phyloP scores from a whole-genome alignment of 23 tunicate species.

The Phallusia fumigata region DNA sequence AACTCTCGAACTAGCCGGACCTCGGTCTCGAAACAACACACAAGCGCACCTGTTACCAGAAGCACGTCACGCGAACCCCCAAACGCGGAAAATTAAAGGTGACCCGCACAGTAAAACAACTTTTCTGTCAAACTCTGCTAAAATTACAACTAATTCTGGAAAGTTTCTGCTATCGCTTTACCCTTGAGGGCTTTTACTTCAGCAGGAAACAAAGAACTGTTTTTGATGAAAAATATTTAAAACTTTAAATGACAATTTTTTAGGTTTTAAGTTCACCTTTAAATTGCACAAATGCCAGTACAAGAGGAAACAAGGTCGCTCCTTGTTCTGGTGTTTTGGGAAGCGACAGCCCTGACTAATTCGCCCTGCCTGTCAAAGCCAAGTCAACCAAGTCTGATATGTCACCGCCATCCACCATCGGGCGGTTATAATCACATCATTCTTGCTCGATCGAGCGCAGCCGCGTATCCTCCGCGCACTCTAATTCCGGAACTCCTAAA shows the following conservation, averaged over 20 bases:
- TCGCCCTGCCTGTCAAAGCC: neutral
- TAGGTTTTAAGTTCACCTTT: neutral
- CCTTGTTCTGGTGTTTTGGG: conserved; percentile 6
- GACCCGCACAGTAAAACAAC: neutral
- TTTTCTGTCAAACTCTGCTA: too few species aligned
- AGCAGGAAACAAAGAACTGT: too few species aligned
- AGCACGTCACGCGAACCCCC: neutral
- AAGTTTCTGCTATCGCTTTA: too few species aligned
- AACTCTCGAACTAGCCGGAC: neutral
- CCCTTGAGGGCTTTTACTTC: too few species aligned
- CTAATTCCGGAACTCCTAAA: neutral
- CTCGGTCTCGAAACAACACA: neutral
- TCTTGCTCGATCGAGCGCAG: neutral
- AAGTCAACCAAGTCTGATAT: neutral
- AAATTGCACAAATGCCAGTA: neutral
- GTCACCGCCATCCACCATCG: neutral
- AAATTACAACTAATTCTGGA: too few species aligned
- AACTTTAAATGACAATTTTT: too few species aligned
- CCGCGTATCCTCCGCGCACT: neutral
- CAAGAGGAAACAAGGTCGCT: neutral
- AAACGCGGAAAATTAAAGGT: neutral
- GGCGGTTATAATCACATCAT: neutral
- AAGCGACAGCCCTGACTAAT: conserved; percentile 16
- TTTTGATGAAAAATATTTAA: too few species aligned
- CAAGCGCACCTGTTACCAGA: neutral